Evolutionary conservation across 2,888 invertebrate species (phyloP).

Genomic region (Drosophila yooni): DNA sequence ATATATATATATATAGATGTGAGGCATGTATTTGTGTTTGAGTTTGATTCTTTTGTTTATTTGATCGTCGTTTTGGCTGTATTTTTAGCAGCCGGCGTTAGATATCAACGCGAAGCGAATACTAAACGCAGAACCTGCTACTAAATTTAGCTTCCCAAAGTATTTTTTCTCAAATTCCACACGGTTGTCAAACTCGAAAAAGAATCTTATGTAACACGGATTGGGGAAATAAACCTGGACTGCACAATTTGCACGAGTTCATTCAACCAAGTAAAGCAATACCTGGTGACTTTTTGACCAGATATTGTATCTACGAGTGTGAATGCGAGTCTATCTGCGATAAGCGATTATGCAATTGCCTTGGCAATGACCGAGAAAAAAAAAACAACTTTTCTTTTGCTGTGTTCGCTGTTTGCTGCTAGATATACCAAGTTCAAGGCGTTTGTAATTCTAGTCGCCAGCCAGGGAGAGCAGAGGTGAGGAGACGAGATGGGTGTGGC

Average conservation of each 20-base stretch:
- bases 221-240: not conserved
- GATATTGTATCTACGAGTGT: conserved; percentile 30
- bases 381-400: conserved; percentile 17
- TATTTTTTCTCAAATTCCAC: conserved; percentile 20
- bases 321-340: conserved; percentile 9
- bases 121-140: conserved; percentile 15
- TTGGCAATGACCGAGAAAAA: conserved; percentile 71
- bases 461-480: not conserved
- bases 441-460: conserved; percentile 29
- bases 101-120: conserved; percentile 54
- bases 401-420: conserved; percentile 1
- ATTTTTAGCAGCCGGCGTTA: conserved; percentile 77
- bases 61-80: conserved; percentile 26
- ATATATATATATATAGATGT: not conserved
- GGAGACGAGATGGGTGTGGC: conserved; percentile 5
- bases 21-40: conserved; percentile 19
- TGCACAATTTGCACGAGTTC: conserved; percentile 23
- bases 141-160: conserved; percentile 63
- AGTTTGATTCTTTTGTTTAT: conserved; percentile 45
- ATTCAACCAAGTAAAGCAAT: conserved; percentile 25
- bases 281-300: conserved; percentile 2
- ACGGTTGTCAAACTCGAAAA: conserved; percentile 51
- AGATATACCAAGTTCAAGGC: conserved; percentile 57
- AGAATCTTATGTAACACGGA: conserved; percentile 55
- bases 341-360: conserved; percentile 55